These are phyloP conservation scores for Alcedo quadribrachys DNA, from an alignment of 2,797 vertebrate genomes.

Conservation along the genomic window DNA sequence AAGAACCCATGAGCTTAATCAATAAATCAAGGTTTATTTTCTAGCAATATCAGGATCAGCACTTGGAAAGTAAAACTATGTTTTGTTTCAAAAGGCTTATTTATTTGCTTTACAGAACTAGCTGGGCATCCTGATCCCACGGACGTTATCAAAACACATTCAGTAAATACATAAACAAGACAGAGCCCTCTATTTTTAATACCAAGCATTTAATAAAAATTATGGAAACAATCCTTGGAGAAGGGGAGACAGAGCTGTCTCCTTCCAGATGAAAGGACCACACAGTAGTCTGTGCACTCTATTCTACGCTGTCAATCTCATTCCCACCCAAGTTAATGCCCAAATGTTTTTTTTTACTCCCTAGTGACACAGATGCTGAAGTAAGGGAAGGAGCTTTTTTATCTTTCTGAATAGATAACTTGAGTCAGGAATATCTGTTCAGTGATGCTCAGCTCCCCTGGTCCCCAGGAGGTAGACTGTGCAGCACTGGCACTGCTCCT, in stretches of 20 bases:
- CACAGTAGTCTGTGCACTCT: accelerated
- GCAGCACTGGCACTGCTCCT: too few species aligned
- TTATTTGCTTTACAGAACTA: background rate
- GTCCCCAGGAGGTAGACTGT: background rate
- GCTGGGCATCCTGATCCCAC: background rate
- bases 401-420: background rate
- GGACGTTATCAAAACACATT: background rate
- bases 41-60: background rate
- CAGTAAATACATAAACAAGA: background rate
- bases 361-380: background rate
- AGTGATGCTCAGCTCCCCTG: accelerated
- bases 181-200: background rate
- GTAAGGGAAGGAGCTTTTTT: background rate
- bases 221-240: background rate
- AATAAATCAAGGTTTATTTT: background rate
- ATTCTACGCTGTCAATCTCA: background rate
- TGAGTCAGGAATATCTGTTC: background rate
- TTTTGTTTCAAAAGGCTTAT: background rate
- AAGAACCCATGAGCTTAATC: background rate
- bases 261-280: background rate
- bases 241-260: background rate
- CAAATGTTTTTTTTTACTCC: background rate
- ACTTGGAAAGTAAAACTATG: background rate
- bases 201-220: background rate
- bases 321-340: background rate